Conservation (phyloP, 1,140 invertebrate species). For the Popillia japonica region DNA sequence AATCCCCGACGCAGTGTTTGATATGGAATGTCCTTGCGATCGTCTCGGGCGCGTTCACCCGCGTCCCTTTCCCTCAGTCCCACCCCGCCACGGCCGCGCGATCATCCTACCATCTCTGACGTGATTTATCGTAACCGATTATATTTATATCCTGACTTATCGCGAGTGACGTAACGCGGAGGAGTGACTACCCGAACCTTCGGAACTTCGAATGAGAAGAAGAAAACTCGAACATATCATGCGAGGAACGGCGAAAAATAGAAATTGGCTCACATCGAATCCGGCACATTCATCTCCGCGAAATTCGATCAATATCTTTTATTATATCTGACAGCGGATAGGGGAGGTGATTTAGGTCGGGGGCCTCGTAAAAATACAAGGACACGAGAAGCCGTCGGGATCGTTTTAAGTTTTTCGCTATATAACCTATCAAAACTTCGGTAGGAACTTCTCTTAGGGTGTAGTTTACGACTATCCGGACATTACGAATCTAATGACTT, state of each 20-base stretch:
- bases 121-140: slow-evolving; percentile 25
- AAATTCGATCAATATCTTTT: slow-evolving; percentile 30
- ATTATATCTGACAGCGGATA: slow-evolving; percentile 26
- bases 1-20: slow-evolving; percentile 35
- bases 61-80: background rate
- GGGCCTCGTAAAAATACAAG: background rate
- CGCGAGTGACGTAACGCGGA: slow-evolving; percentile 21
- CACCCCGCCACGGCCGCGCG: too few relatives aligned
- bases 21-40: slow-evolving; percentile 35
- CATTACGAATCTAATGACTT: slow-evolving; percentile 27
- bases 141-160: slow-evolving; percentile 30
- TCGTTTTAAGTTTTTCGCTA: slow-evolving; percentile 29
- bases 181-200: slow-evolving; percentile 6
- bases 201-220: background rate
- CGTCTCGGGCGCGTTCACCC: slow-evolving; percentile 16
- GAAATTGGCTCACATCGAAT: slow-evolving; percentile 20
- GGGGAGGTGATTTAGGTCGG: slow-evolving; percentile 4
- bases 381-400: background rate
- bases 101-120: too few relatives aligned
- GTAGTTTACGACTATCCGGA: background rate
- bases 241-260: slow-evolving; percentile 28
- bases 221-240: slow-evolving; percentile 25
- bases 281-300: background rate
- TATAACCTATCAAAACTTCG: slow-evolving; percentile 17
- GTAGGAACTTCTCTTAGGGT: background rate